phyloP scores from a whole-genome alignment of 2,888 invertebrate species.

The Bombyx huttoni region DNA sequence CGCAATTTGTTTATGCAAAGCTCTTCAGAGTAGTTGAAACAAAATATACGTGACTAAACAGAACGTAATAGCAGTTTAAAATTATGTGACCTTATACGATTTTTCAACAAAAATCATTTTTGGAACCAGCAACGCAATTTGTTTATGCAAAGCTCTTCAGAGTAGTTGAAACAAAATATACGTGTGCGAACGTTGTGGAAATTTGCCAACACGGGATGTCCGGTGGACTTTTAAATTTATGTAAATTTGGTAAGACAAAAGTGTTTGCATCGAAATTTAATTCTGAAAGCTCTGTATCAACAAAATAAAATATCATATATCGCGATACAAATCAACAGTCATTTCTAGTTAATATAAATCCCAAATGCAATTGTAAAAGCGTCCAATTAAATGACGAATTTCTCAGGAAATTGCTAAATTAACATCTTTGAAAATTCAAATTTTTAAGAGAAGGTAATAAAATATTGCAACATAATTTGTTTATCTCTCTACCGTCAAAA shows the following conservation, averaged over 20 bases:
- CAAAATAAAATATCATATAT: conserved; percentile 8
- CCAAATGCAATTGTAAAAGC: no score
- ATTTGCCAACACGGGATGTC: conserved; percentile 44
- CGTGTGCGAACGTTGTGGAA: conserved; percentile 31
- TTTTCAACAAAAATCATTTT: background rate
- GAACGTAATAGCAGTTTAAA: background rate
- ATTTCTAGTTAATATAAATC: conserved; percentile 16
- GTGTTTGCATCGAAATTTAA: conserved; percentile 41
- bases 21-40: conserved; percentile 13
- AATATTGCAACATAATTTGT: no score
- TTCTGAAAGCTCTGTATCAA: conserved; percentile 20
- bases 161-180: conserved; percentile 25
- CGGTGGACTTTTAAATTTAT: conserved; percentile 50
- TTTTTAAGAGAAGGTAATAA: no score
- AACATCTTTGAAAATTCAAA: no score
- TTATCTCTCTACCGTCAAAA: no score
- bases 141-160: background rate
- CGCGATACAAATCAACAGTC: background rate
- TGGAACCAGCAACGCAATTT: background rate
- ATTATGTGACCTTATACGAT: background rate
- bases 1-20: background rate
- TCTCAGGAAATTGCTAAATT: no score
- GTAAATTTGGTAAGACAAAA: conserved; percentile 51
- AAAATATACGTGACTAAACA: conserved; percentile 23
- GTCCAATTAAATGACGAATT: no score